Evolutionary conservation across 2,888 invertebrate species (phyloP).

Genomic region (Bhutanitis thaidina): DNA sequence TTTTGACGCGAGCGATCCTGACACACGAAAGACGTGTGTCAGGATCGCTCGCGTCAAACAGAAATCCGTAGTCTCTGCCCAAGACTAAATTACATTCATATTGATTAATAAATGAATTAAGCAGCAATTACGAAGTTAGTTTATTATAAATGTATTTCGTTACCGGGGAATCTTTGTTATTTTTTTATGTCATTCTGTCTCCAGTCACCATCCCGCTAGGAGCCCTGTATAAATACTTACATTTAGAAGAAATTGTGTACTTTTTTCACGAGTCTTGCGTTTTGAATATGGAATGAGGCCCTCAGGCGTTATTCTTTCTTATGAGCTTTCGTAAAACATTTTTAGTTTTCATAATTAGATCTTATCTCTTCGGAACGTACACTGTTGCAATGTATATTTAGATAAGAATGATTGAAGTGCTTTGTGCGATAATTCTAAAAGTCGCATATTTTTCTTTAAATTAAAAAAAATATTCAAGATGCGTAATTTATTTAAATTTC

Average conservation of each 20-base stretch:
- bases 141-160: not conserved
- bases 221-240: slow-evolving; percentile 6
- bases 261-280: slow-evolving; percentile 3
- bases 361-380: slow-evolving; percentile 10
- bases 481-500: no score
- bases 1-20: no score
- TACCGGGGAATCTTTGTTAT: not conserved
- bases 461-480: not conserved
- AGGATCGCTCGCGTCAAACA: no score
- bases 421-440: no score
- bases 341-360: slow-evolving; percentile 1
- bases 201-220: not conserved
- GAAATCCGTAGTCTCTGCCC: no score
- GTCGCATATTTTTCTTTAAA: no score
- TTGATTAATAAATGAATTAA: no score
- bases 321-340: slow-evolving; percentile 1
- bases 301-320: slow-evolving; percentile 3
- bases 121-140: no score
- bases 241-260: slow-evolving; percentile 6
- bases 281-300: slow-evolving; percentile 13
- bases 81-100: no score
- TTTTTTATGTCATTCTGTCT: no score
- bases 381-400: not conserved
- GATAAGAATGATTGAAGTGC: not conserved
- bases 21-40: no score